These are phyloP conservation scores for Seriola quinqueradiata DNA, from an alignment of 2,113 vertebrate species.

Conservation along the genomic window DNA sequence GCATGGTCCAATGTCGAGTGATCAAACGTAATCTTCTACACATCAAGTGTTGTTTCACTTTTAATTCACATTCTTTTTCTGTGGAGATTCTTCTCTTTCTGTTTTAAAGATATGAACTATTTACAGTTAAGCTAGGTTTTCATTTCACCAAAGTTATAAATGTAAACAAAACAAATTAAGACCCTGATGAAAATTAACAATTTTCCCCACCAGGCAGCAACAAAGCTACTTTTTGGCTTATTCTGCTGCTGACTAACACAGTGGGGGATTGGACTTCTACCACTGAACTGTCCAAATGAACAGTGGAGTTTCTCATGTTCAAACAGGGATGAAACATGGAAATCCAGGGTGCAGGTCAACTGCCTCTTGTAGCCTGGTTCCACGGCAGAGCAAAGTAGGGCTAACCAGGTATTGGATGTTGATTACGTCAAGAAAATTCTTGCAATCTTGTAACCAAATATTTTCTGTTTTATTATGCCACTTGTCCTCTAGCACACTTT, in stretches of 20 bases:
- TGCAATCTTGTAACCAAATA: neutral
- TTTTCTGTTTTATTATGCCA: neutral
- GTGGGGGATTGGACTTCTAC: slow-evolving; percentile 83
- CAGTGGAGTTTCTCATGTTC: slow-evolving; percentile 32
- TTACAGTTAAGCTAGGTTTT: slow-evolving; percentile 57
- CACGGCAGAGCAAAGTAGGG: slow-evolving; percentile 34
- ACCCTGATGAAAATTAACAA: slow-evolving; percentile 28
- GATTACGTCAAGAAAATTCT: neutral
- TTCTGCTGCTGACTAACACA: slow-evolving; percentile 85
- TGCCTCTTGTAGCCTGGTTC: slow-evolving; percentile 13
- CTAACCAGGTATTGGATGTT: neutral
- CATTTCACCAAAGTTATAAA: slow-evolving; percentile 50
- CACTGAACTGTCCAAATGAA: slow-evolving; percentile 36
- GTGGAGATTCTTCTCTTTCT: slow-evolving; percentile 53
- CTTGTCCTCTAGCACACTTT: slow-evolving; percentile 33
- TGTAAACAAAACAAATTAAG: slow-evolving; percentile 70
- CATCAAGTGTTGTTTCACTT: slow-evolving; percentile 83
- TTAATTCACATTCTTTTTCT: slow-evolving; percentile 58
- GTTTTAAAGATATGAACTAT: slow-evolving; percentile 64
- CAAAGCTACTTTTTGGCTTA: slow-evolving; percentile 70
- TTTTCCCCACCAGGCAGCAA: slow-evolving; percentile 33
- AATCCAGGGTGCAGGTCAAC: slow-evolving; percentile 23
- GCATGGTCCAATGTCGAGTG: slow-evolving; percentile 89
- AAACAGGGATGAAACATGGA: slow-evolving; percentile 44
- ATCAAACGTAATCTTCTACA: slow-evolving; percentile 88